Evolutionary conservation across 2,888 invertebrate species (phyloP).

Genomic region (Dryobota labecula): DNA sequence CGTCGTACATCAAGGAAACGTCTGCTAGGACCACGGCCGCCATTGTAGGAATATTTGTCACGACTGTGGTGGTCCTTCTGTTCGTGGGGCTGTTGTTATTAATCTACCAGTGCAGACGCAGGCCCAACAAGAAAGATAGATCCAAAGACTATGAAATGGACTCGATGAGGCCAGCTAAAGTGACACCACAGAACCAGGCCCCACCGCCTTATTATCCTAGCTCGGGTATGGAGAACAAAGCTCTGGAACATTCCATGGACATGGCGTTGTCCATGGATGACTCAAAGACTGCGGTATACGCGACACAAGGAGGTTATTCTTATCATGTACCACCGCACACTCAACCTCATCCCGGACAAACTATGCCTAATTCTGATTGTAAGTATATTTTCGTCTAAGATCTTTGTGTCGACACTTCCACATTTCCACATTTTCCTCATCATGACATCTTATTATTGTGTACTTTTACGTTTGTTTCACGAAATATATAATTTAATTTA

Average conservation of each 20-base stretch:
- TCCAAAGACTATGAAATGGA: slow-evolving; percentile 98
- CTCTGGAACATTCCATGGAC: slow-evolving; percentile 97
- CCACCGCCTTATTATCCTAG: slow-evolving; percentile 97
- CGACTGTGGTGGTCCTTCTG: slow-evolving; percentile 92
- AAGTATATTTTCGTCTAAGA: slow-evolving; percentile 83
- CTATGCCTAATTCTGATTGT: slow-evolving; percentile 95
- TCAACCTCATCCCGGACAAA: slow-evolving; percentile 91
- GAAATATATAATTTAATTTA: slow-evolving; percentile 57
- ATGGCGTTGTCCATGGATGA: slow-evolving; percentile 95
- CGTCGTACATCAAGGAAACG: slow-evolving; percentile 95
- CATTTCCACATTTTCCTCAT: slow-evolving; percentile 11
- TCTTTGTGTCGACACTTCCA: not conserved
- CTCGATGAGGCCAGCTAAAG: slow-evolving; percentile 95
- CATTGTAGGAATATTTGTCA: slow-evolving; percentile 73
- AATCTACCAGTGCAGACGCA: slow-evolving; percentile 96
- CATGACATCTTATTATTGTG: not conserved
- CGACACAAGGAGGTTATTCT: slow-evolving; percentile 95
- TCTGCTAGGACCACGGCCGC: slow-evolving; percentile 94
- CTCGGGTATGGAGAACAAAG: slow-evolving; percentile 97
- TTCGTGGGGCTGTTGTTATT: slow-evolving; percentile 94
- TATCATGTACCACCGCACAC: slow-evolving; percentile 94
- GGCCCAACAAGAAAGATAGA: slow-evolving; percentile 95
- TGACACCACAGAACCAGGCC: slow-evolving; percentile 96
- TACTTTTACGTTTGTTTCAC: slow-evolving; percentile 32
- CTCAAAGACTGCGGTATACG: slow-evolving; percentile 95